Conservation (phyloP, 2,888 invertebrate species). For the Eupithecia exiguata region DNA sequence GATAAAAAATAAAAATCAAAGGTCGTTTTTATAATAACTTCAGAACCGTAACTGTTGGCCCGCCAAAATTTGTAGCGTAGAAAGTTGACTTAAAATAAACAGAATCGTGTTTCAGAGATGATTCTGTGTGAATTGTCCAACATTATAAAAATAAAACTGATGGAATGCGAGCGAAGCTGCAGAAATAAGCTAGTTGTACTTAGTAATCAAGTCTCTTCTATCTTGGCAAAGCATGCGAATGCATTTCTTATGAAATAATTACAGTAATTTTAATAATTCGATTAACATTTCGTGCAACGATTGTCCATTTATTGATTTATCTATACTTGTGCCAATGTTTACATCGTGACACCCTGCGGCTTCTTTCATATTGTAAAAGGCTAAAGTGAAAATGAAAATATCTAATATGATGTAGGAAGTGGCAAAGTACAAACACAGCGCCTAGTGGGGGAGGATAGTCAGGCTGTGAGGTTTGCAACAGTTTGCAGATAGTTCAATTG, state of each 20-base stretch:
- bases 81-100: too few relatives aligned
- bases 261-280: not conserved
- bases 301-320: constrained; percentile 17
- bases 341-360: constrained; percentile 16
- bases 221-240: not conserved
- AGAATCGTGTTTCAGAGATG: too few relatives aligned
- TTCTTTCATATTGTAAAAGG: not conserved
- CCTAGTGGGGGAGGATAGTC: too few relatives aligned
- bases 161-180: not conserved
- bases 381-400: not conserved
- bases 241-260: not conserved
- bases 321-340: constrained; percentile 8
- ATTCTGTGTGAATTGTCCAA: too few relatives aligned
- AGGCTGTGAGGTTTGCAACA: too few relatives aligned
- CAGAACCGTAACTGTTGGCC: too few relatives aligned
- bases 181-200: not conserved
- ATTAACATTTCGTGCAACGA: constrained; percentile 5
- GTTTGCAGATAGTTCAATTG: too few relatives aligned
- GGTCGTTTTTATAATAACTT: too few relatives aligned
- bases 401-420: not conserved
- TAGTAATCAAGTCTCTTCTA: not conserved
- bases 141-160: too few relatives aligned
- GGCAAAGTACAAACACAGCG: not conserved
- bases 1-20: too few relatives aligned
- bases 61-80: too few relatives aligned